Percentiles rank a stretch among this genome's conserved stretches.
Conservation (phyloP, 2,113 vertebrate species). For the Merops nubicus region DNA sequence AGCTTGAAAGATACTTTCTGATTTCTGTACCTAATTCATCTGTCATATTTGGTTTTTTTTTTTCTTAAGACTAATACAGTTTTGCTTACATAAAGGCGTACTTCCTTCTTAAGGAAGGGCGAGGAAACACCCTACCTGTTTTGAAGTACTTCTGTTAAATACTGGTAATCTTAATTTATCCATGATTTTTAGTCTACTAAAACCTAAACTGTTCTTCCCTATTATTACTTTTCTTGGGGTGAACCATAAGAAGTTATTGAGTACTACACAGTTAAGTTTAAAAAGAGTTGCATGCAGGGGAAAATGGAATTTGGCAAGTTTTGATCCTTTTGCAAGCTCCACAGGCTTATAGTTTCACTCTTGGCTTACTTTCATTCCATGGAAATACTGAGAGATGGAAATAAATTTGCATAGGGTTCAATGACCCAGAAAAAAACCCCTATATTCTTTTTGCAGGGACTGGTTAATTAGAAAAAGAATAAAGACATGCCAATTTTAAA, state of each 20-base stretch:
- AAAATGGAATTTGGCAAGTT: not conserved
- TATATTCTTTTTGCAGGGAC: not conserved
- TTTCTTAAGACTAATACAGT: not conserved
- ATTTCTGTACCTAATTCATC: not conserved
- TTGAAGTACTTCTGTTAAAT: not conserved
- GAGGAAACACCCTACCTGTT: not conserved
- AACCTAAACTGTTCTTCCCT: not conserved
- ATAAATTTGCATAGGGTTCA: not conserved
- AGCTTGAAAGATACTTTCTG: not conserved
- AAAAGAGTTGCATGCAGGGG: not conserved
- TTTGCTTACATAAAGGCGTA: not conserved
- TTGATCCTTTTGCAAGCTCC: not conserved
- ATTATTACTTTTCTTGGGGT: not conserved
- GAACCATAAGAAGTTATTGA: not conserved
- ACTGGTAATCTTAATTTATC: not conserved
- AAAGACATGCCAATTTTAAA: not conserved
- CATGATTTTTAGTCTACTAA: not conserved
- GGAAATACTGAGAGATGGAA: constrained; percentile 37
- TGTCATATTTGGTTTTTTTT: not conserved
- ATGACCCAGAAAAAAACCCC: constrained; percentile 13
- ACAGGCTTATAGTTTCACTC: not conserved
- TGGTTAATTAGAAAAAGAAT: not conserved
- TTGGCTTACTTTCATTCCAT: not conserved
- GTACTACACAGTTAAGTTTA: not conserved
- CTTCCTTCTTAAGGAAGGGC: too few species aligned